Base-by-base conservation (phyloP, 2,888 invertebrate genomes). In the Polylopha cassiicola region DNA sequence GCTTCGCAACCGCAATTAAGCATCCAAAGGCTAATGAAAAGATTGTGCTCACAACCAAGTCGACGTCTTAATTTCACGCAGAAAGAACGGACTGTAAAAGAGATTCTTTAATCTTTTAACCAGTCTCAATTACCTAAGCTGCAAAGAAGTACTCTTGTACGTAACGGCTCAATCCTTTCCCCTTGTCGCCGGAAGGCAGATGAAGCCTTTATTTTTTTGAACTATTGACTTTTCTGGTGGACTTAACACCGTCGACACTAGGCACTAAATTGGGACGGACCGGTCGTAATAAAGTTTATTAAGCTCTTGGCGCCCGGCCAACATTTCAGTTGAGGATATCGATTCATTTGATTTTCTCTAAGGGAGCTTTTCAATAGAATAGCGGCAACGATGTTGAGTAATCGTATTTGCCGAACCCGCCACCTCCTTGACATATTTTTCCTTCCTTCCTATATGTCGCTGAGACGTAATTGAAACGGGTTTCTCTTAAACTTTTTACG, bases 221-320 rank as follows among this genome's bases (percentile, higher is more conserved):
- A 46, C 30, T 42, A 42, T 46, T 39, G 43, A 46, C 44, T 43
- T 43, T 37, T 44, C 39, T 43, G 43, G 39, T 46, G 38, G 32
- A 53, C 55, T 54, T 55, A 50, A 47, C 50, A 52, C 51, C 53
- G 53, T 57, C 59, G 54, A 65, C 58, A 57, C 55, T 49, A 53
- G 55, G 51, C 53, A 56, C 55, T 52, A 62, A 65, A 66, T 62
- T 64, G 62, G 55, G 50, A 55, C 52, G 51, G 34, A 37, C 38
- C 33, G 33, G 53, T 56, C 55, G 60, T 73, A 72, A 73, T 65
- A 63, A 68, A 71, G 64, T 76, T 71, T 67, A 72, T 70, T 72
- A 70, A 64, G 60, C 73, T 65, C 53, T 73, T 85, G 86, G 84
- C 82, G 62, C 73, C 66, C 67, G 67, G 73, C 81, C 84, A 77